A percentile compares a stretch with the other conserved stretches of the same genome.
These are phyloP conservation scores for Acrocephalus scirpaceus DNA, from an alignment of 2,797 vertebrate genomes.

Conservation along the genomic window DNA sequence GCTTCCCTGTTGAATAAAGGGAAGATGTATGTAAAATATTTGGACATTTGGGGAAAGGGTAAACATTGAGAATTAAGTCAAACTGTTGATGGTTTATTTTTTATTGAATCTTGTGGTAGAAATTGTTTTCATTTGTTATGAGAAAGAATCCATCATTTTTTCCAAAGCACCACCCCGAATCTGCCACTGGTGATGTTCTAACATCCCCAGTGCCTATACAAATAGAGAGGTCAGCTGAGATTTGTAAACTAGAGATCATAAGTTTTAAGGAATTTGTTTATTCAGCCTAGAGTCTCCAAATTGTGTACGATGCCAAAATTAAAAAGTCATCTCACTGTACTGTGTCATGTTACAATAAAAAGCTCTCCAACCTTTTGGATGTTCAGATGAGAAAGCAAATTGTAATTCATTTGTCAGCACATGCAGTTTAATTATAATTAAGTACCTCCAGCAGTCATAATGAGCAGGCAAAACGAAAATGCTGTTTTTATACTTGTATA, in stretches of 20 bases:
- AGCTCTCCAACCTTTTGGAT: conserved; percentile 16
- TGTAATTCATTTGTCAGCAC: conserved; percentile 64
- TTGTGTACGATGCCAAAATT: conserved; percentile 72
- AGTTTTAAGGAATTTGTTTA: conserved; percentile 76
- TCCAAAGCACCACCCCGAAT: conserved; percentile 69
- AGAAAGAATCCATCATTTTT: conserved; percentile 66
- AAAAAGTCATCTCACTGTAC: conserved; percentile 65
- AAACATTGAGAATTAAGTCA: conserved; percentile 55
- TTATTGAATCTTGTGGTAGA: conserved; percentile 56
- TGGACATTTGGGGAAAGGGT: background rate
- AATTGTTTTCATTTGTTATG: conserved; percentile 67
- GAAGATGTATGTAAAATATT: conserved; percentile 38
- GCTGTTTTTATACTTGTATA: conserved; percentile 1
- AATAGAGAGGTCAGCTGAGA: conserved; percentile 73
- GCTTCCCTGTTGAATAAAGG: background rate
- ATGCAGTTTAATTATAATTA: conserved; percentile 54
- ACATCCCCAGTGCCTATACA: conserved; percentile 59
- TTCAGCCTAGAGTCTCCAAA: conserved; percentile 72
- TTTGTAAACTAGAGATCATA: conserved; percentile 76
- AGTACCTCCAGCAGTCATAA: conserved; percentile 40
- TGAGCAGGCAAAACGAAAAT: conserved; percentile 14
- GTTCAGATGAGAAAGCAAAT: conserved; percentile 51
- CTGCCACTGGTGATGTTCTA: conserved; percentile 68
- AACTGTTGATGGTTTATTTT: conserved; percentile 57
- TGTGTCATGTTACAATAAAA: conserved; percentile 59